phyloP scores from a whole-genome alignment of 92 coral and sea anemone species.

The Pocillopora meandrina region DNA sequence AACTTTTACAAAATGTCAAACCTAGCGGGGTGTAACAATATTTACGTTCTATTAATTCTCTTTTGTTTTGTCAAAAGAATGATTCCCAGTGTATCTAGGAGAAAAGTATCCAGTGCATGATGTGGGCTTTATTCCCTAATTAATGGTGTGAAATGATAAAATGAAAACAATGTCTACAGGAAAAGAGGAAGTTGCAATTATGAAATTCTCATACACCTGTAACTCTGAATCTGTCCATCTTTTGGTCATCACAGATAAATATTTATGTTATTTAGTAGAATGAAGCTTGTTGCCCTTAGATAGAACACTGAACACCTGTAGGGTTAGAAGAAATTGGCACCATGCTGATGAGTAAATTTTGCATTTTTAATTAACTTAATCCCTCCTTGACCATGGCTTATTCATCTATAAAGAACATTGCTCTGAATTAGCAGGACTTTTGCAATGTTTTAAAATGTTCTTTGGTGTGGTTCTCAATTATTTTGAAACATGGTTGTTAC shows the following conservation, averaged over 20 bases:
- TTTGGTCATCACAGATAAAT: not conserved
- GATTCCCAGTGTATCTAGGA: not conserved
- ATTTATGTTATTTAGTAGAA: not conserved
- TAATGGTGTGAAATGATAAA: not conserved
- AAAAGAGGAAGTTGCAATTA: not conserved
- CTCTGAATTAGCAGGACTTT: not conserved
- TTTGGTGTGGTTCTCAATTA: too few relatives aligned
- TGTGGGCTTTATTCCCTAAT: not conserved
- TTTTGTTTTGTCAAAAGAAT: slow-evolving; percentile 9
- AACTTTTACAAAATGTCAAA: slow-evolving; percentile 2
- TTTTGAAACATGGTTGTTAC: too few relatives aligned
- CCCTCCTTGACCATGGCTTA: not conserved
- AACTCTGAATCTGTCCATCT: not conserved
- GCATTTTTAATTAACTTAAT: not conserved
- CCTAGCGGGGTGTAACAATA: not conserved
- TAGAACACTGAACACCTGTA: not conserved
- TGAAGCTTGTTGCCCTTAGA: not conserved
- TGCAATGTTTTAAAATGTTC: too few relatives aligned
- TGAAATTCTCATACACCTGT: not conserved
- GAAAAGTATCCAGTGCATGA: not conserved
- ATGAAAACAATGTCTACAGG: not conserved
- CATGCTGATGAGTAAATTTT: not conserved
- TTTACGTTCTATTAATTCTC: slow-evolving; percentile 1
- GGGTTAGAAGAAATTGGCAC: not conserved
- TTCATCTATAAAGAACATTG: not conserved